Base-by-base conservation (phyloP, 1,140 invertebrate species). In the Episyrphus balteatus region DNA sequence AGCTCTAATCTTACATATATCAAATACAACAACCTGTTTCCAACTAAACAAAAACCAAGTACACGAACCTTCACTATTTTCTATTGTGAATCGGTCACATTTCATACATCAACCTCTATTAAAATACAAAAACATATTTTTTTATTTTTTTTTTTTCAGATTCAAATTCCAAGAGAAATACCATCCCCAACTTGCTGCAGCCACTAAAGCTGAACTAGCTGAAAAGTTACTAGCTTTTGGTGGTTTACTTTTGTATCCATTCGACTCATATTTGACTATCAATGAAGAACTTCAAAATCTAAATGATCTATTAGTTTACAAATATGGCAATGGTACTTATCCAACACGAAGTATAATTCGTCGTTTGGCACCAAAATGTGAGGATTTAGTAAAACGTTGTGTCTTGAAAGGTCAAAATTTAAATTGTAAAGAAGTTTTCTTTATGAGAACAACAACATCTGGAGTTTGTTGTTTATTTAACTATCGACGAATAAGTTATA, bases 381-480 rank as follows among this genome's bases (percentile, higher is more conserved):
- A 49, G 13, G 57, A 66, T n/a, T 15, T 66, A 26, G 53, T 66
- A 14, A 45, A 56, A 26, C 52, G 59, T 17, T 58, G 60, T 9
- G 56, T 60, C 19, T 48, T 66, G 44, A 62, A 51, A 26, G 63
- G 62, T 5, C 30, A 30, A n/a, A 47, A 49, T 1, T 53, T 63
- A 9, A 59, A 66, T 47, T 51, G 55, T 39, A 59, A 50, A 12
- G 51, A 54, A 38, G 33, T 59, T 39, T 62, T 66, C 37, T 15
- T 60, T 18, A 56, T 61, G 34, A 54, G 62, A 13, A 33, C 55
- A 15, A 66, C 61, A 14, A 55, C 62, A n/a, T 43, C 56, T 21
- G 54, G 64, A 49, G 56, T 61, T 41, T 66, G 63, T 34, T 66
- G 63, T 54, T 60, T 66, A 47, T 66, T 63, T 49, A 66, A 66